Conservation (phyloP, 2,113 vertebrate genomes). For the Eleginops maclovinus region DNA sequence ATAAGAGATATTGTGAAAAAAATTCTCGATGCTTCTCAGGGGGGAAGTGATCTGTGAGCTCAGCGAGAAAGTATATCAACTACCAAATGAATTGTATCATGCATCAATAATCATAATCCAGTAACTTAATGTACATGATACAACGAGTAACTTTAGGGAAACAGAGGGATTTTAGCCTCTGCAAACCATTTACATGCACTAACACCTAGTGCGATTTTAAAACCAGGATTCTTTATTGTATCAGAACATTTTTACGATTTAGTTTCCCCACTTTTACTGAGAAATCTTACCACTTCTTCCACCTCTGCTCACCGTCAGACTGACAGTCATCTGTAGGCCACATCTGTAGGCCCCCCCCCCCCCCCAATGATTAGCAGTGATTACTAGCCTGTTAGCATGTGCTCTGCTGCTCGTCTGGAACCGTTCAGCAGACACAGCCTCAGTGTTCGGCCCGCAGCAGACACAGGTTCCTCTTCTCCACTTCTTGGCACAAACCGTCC, state of each 20-base stretch:
- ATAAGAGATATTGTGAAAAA: constrained; percentile 35
- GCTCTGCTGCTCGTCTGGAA: constrained; percentile 79
- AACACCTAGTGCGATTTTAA: too few species aligned
- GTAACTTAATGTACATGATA: too few species aligned
- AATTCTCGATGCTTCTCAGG: constrained; percentile 4
- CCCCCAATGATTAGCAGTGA: constrained; percentile 63
- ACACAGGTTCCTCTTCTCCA: constrained; percentile 21
- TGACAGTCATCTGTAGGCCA: constrained; percentile 54
- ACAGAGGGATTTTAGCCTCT: too few species aligned
- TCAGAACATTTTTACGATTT: too few species aligned
- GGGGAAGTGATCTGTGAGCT: constrained; percentile 24
- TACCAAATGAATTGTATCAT: too few species aligned
- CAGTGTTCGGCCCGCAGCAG: constrained; percentile 63
- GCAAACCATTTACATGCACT: too few species aligned
- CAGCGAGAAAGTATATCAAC: constrained; percentile 1
- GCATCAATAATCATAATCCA: too few species aligned
- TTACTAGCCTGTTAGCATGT: constrained; percentile 59
- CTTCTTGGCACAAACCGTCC: constrained; percentile 41
- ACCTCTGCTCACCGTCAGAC: constrained; percentile 29
- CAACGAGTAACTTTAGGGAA: too few species aligned
- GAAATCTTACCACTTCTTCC: too few species aligned
- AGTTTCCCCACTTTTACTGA: too few species aligned
- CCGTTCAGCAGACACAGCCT: constrained; percentile 72
- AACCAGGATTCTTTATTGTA: too few species aligned
- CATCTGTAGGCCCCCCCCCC: constrained; percentile 42